Evolutionary conservation across 2,888 invertebrate species (phyloP).

Genomic region (Ellobium chinense): DNA sequence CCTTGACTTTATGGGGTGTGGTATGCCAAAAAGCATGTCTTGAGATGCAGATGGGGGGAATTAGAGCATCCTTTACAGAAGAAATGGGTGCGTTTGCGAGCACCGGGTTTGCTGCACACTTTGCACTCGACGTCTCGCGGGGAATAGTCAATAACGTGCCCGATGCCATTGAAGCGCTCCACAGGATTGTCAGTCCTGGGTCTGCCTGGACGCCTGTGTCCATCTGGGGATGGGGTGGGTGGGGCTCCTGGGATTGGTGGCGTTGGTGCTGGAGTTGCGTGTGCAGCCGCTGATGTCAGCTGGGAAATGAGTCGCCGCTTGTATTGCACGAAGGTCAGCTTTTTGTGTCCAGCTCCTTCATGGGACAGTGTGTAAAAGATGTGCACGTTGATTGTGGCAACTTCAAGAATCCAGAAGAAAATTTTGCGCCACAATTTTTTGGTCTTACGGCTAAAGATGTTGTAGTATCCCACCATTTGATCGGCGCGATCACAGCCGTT

Average conservation of each 20-base stretch:
- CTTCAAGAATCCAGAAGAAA: conserved; percentile 6
- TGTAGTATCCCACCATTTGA: no score
- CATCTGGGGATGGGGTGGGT: background rate
- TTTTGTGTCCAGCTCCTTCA: background rate
- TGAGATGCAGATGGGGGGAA: no score
- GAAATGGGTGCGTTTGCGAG: background rate
- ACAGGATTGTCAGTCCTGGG: background rate
- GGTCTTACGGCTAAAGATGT: background rate
- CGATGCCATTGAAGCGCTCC: background rate
- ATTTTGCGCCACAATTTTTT: background rate
- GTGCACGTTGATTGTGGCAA: background rate
- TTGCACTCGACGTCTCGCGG: background rate
- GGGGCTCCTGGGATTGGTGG: background rate
- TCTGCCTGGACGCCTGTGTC: background rate
- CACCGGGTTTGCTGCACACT: background rate
- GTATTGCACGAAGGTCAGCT: background rate
- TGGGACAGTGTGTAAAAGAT: no score
- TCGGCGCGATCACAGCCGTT: background rate
- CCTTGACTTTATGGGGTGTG: no score
- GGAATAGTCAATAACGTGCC: background rate
- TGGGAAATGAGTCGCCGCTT: background rate
- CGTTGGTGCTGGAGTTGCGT: background rate
- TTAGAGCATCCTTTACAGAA: background rate
- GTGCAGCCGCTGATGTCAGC: background rate
- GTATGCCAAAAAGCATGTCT: no score